Evolutionary conservation across 1,140 invertebrate genomes (phyloP), one percentile per base, ranked within the genome.

Genomic region (Diorhabda sublineata): DNA sequence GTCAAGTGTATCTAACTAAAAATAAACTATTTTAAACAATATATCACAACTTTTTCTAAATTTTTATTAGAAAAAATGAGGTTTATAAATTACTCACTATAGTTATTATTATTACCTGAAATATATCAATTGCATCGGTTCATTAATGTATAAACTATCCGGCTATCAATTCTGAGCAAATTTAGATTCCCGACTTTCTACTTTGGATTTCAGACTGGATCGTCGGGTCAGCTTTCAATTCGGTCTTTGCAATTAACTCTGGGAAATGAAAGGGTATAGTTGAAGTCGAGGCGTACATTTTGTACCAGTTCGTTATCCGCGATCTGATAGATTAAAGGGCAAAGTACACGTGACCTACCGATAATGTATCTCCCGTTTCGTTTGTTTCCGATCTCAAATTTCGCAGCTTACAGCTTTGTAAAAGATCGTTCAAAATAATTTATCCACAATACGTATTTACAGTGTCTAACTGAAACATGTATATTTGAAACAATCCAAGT

Each of bases 181-280:
- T 52, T 52, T 52, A 52, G 47, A 52, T 52, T 52, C 47, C 6
- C n/a, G 6, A 8, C 47, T 52, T 52, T n/a, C 47, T 6, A n/a
- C n/a, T 3, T n/a, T 4, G 47, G 47, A 52, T 52, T 52, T 52
- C 47, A 52, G 47, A 8, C 47, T 52, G 47, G 47, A 52, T 52
- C 47, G 47, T 52, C 47, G 47, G 47, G 47, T 52, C 47, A 52
- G 47, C 47, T 52, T 52, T 52, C 47, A 52, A 52, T 52, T 52
- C 47, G 47, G 47, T 52, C 47, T 6, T 52, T 52, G 47, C 47
- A 52, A 52, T 52, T 52, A 52, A 52, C 47, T 52, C 47, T 52
- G 47, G 47, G 47, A 52, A 52, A 52, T 52, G 47, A 52, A 52
- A 52, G 47, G 47, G 47, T 52, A 52, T 52, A 52, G 47, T 52